Evolutionary conservation across 2,113 vertebrate species (phyloP).

Genomic region (Thomomys bottae): DNA sequence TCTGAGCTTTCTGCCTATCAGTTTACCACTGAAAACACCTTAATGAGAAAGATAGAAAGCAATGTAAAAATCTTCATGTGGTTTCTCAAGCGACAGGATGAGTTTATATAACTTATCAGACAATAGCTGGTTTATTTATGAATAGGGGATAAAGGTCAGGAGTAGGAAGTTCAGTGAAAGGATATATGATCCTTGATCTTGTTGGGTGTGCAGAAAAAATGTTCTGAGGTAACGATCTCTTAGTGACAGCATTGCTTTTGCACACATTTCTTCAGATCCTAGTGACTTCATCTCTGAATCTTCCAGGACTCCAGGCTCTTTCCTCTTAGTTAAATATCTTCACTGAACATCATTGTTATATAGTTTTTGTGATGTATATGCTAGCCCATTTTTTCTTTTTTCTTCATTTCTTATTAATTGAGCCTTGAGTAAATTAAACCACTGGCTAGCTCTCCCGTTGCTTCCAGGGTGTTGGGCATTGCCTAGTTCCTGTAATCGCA

Average conservation of each 20-base stretch:
- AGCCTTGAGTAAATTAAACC: background rate
- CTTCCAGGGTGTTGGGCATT: slow-evolving; percentile 31
- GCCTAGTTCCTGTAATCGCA: background rate
- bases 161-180: slow-evolving; percentile 31
- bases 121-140: slow-evolving; percentile 44
- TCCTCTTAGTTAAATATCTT: slow-evolving; percentile 37
- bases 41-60: slow-evolving; percentile 16
- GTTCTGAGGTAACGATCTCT: slow-evolving; percentile 33
- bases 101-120: slow-evolving; percentile 59
- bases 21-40: slow-evolving; percentile 47
- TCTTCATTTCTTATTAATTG: background rate
- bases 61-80: slow-evolving; percentile 37
- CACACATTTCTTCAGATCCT: background rate
- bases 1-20: background rate
- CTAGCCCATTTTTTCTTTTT: background rate
- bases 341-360: background rate
- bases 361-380: slow-evolving; percentile 4
- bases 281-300: slow-evolving; percentile 14
- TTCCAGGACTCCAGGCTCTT: slow-evolving; percentile 34
- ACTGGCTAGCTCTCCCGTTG: background rate
- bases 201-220: slow-evolving; percentile 46
- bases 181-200: slow-evolving; percentile 38
- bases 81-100: slow-evolving; percentile 50
- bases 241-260: slow-evolving; percentile 56
- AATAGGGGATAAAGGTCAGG: slow-evolving; percentile 69